Conservation (phyloP, 1,140 invertebrate species). For the Eurytemora carolleeae region DNA sequence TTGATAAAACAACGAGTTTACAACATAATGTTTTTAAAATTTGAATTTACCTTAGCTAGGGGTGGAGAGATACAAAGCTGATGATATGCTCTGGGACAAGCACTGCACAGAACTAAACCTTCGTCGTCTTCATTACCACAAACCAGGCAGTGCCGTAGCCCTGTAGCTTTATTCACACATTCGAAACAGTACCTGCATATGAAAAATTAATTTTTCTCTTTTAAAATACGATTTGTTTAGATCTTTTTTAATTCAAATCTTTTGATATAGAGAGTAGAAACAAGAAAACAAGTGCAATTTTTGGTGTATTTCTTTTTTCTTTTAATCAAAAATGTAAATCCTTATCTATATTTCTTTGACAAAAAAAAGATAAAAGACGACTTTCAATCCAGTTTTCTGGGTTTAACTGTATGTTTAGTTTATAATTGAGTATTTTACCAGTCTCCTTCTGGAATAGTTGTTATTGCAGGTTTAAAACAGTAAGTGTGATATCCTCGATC, state of each 20-base stretch:
- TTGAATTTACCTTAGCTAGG: conserved; percentile 43
- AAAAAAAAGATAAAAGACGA: no score
- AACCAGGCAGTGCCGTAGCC: conserved; percentile 41
- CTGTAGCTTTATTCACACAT: conserved; percentile 85
- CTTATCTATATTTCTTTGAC: no score
- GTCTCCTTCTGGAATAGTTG: conserved; percentile 82
- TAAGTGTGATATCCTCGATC: conserved; percentile 96
- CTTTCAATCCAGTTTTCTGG: no score
- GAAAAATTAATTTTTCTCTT: background rate
- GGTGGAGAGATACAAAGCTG: conserved; percentile 75
- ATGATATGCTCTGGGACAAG: conserved; percentile 75
- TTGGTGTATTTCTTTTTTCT: no score
- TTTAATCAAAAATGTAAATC: no score
- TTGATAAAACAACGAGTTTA: background rate
- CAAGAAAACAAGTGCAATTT: no score
- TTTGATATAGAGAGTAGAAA: no score
- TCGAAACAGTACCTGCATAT: conserved; percentile 86
- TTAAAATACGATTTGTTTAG: no score
- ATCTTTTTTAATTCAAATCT: no score
- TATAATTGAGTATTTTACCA: conserved; percentile 60
- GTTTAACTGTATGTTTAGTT: background rate
- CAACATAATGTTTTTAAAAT: background rate
- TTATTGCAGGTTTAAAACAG: conserved; percentile 92
- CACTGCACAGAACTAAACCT: conserved; percentile 58
- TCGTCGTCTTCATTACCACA: conserved; percentile 33